A percentile compares a stretch with the other conserved stretches of the same genome.
Conservation (phyloP, 37 sponge, comb jelly and placozoan species). For the Crambe crambe region DNA sequence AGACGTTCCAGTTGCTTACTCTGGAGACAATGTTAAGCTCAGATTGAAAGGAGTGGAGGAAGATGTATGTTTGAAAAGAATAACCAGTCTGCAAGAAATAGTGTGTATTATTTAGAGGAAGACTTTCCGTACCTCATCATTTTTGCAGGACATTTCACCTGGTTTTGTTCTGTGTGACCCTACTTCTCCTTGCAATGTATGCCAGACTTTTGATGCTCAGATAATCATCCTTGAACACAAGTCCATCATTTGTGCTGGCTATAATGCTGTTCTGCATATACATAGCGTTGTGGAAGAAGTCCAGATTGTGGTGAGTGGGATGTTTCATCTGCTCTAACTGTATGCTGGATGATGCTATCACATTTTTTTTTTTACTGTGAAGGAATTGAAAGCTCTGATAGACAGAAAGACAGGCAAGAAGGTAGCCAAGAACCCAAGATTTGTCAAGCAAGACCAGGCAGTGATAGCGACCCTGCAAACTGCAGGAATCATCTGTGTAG, state of each 20-base stretch:
- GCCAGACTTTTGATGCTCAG: slow-evolving; percentile 72
- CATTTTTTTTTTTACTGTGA: not conserved
- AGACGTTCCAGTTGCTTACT: slow-evolving; percentile 74
- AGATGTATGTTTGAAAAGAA: slow-evolving; percentile 86
- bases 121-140: not conserved
- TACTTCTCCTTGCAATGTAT: slow-evolving; percentile 62
- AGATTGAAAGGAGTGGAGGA: slow-evolving; percentile 96
- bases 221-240: slow-evolving; percentile 89
- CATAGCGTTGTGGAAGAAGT: slow-evolving; percentile 95
- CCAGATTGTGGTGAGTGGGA: slow-evolving; percentile 73
- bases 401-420: slow-evolving; percentile 96
- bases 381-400: slow-evolving; percentile 81
- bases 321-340: not conserved
- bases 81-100: too few species aligned
- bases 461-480: slow-evolving; percentile 83
- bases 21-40: slow-evolving; percentile 94
- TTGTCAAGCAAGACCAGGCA: slow-evolving; percentile 93
- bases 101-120: too few species aligned
- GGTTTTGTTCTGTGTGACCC: slow-evolving; percentile 88
- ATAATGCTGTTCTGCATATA: slow-evolving; percentile 91
- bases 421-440: slow-evolving; percentile 76
- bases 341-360: not conserved
- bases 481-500: slow-evolving; percentile 91
- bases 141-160: slow-evolving; percentile 65
- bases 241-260: slow-evolving; percentile 96